These are phyloP conservation scores for Hemistola chrysoprasaria DNA, from an alignment of 2,888 invertebrate species.

Conservation along the genomic window DNA sequence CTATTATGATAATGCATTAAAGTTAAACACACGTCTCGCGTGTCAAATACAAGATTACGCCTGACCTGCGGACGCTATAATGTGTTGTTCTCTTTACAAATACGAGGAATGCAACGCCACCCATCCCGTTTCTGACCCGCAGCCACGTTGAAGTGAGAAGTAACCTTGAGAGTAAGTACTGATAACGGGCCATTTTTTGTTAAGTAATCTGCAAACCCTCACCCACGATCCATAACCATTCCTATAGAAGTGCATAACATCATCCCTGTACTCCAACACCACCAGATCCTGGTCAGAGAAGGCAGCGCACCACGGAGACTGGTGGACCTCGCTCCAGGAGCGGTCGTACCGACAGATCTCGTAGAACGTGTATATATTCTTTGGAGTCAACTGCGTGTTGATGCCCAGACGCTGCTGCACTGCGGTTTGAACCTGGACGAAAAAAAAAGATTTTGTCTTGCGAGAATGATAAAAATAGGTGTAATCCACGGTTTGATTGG, in stretches of 20 bases:
- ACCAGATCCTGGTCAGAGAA: slow-evolving; percentile 86
- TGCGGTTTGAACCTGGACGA: slow-evolving; percentile 55
- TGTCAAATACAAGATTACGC: too few relatives aligned
- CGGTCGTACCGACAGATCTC: slow-evolving; percentile 91
- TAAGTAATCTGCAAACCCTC: slow-evolving; percentile 29
- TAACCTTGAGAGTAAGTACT: too few relatives aligned
- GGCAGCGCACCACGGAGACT: slow-evolving; percentile 89
- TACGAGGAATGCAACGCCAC: too few relatives aligned
- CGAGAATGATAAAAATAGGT: neutral
- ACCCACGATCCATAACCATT: slow-evolving; percentile 68
- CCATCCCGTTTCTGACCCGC: too few relatives aligned
- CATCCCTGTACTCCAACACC: slow-evolving; percentile 89
- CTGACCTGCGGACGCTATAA: too few relatives aligned
- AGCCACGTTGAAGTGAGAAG: too few relatives aligned
- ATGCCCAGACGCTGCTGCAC: slow-evolving; percentile 79
- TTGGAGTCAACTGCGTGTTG: slow-evolving; percentile 44
- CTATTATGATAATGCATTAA: too few relatives aligned
- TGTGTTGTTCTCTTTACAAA: too few relatives aligned
- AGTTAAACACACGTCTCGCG: too few relatives aligned
- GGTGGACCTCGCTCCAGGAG: slow-evolving; percentile 70
- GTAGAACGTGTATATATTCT: slow-evolving; percentile 84
- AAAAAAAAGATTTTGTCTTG: slow-evolving; percentile 1
- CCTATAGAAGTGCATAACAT: slow-evolving; percentile 87
- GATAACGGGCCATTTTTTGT: too few relatives aligned
- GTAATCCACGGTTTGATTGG: too few relatives aligned